phyloP scores from a whole-genome alignment of 2,113 vertebrate species.

The Pavo muticus region DNA sequence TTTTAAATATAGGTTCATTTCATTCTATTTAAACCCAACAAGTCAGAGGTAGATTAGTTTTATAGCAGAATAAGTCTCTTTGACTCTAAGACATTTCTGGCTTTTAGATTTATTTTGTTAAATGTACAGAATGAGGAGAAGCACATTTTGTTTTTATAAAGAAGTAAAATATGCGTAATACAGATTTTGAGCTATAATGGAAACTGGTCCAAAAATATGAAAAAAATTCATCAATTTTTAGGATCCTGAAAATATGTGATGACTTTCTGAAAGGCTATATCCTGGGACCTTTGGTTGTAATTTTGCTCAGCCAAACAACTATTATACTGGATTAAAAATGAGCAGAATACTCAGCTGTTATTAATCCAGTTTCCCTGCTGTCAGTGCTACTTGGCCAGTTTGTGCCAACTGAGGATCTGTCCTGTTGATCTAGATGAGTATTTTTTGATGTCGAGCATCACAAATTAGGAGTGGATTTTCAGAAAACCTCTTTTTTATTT shows the following conservation, averaged over 20 bases:
- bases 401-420: conserved; percentile 3
- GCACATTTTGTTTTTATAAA: conserved; percentile 22
- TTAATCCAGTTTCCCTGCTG: conserved; percentile 10
- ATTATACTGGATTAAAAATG: not conserved
- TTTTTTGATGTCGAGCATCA: conserved; percentile 26
- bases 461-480: conserved; percentile 42
- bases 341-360: not conserved
- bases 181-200: not conserved
- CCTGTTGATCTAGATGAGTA: not conserved
- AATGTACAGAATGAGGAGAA: not conserved
- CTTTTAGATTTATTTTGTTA: conserved; percentile 21
- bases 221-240: not conserved
- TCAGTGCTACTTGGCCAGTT: not conserved
- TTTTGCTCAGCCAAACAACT: not conserved
- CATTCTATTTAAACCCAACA: not conserved
- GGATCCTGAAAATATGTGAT: not conserved
- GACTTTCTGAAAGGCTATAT: not conserved
- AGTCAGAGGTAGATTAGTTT: not conserved
- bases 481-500: not conserved
- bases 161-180: not conserved
- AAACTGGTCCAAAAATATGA: not conserved
- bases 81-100: not conserved
- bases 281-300: not conserved
- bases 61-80: not conserved
- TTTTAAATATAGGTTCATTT: conserved; percentile 28